These are phyloP conservation scores for Brachymystax lenok DNA, from an alignment of 2,797 vertebrate species.

Conservation along the genomic window DNA sequence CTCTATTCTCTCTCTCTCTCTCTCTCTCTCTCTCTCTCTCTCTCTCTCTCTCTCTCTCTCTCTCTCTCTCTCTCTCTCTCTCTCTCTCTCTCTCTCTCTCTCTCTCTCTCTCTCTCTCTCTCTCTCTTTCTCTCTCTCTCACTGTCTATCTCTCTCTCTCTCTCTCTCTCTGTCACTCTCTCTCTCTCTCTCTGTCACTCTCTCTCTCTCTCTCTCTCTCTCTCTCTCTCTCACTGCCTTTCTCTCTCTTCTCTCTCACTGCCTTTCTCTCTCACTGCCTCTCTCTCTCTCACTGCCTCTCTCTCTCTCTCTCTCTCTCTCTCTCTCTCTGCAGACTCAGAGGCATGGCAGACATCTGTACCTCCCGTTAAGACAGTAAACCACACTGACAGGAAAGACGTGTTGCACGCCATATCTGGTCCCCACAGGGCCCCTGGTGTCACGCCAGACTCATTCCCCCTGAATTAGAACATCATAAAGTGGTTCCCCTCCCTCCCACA, in stretches of 20 bases:
- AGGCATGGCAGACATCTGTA: not conserved
- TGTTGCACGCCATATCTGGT: not conserved
- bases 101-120: not conserved
- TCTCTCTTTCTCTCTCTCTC: not conserved
- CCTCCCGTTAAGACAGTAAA: not conserved
- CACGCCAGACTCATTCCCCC: not conserved
- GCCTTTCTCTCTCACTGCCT: not conserved
- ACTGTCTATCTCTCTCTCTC: not conserved
- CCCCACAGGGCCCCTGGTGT: not conserved
- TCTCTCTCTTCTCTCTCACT: not conserved
- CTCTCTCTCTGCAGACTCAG: not conserved
- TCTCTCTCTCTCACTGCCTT: too few species aligned
- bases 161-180: not conserved
- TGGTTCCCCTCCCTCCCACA: not conserved
- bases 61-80: not conserved
- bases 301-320: not conserved
- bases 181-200: not conserved
- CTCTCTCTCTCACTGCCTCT: not conserved
- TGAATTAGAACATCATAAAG: conserved; percentile 1
- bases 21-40: not conserved
- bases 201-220: not conserved
- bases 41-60: not conserved
- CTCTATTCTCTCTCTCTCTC: not conserved
- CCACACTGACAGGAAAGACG: not conserved
- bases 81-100: not conserved